A percentile compares a stretch with the other conserved stretches of the same genome.
These are phyloP conservation scores for Alethe diademata DNA, from an alignment of 2,113 vertebrate genomes.

Conservation along the genomic window DNA sequence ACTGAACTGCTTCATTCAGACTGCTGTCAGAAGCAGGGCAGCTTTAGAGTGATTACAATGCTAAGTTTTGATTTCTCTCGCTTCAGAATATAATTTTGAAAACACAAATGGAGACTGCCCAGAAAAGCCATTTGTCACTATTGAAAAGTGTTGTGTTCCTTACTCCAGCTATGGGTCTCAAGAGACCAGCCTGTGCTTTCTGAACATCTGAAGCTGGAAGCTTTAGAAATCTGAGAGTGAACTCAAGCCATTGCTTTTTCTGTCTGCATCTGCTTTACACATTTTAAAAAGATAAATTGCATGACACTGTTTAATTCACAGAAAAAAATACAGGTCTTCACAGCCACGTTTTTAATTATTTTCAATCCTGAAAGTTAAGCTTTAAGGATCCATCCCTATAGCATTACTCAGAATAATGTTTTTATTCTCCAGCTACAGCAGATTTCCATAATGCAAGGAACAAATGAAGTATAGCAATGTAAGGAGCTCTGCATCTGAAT, in stretches of 20 bases:
- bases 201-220: neutral
- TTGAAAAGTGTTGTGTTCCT: neutral
- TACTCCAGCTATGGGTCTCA: neutral
- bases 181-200: neutral
- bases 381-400: neutral
- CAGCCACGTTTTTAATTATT: neutral
- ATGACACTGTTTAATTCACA: neutral
- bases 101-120: neutral
- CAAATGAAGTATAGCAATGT: neutral
- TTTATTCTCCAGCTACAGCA: neutral
- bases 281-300: neutral
- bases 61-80: neutral
- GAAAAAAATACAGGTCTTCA: neutral
- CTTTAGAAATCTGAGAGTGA: neutral
- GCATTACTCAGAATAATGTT: neutral
- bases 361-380: neutral
- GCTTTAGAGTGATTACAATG: neutral
- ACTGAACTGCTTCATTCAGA: neutral
- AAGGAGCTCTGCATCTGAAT: neutral
- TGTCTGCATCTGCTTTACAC: neutral
- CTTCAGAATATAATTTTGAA: neutral
- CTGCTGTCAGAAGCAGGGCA: neutral
- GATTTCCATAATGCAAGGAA: neutral
- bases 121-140: neutral
- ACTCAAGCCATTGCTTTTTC: neutral